Percentiles rank a stretch among this genome's conserved stretches.
Conservation (phyloP, 2,888 invertebrate species). For the Arctia plantaginis region DNA sequence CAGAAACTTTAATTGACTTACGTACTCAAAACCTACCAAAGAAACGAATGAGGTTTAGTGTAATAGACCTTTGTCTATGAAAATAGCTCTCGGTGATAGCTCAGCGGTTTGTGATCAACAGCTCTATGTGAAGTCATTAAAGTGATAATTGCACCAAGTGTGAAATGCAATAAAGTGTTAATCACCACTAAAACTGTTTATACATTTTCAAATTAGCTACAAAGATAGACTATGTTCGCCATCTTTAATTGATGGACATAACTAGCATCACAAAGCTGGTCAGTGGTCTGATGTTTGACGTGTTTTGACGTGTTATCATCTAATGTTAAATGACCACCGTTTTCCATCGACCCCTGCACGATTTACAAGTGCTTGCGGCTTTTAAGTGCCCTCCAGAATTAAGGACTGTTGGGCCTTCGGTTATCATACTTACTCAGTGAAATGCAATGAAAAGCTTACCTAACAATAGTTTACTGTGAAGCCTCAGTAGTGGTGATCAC, state of each 20-base stretch:
- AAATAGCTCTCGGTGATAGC: not conserved
- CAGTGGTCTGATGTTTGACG: not conserved
- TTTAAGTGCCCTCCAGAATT: no score
- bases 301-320: not conserved
- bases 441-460: no score
- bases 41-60: not conserved
- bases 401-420: not conserved
- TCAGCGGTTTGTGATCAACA: not conserved
- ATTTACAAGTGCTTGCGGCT: no score
- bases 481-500: no score
- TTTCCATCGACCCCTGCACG: not conserved
- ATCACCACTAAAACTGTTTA: constrained; percentile 9
- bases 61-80: not conserved
- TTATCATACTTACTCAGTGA: not conserved
- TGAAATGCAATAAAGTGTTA: constrained; percentile 12
- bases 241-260: not conserved
- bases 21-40: not conserved
- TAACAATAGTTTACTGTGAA: no score
- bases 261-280: not conserved
- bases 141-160: constrained; percentile 2
- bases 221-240: not conserved
- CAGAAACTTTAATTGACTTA: not conserved
- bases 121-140: not conserved
- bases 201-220: constrained; percentile 4
- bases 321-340: no score